A percentile compares a stretch with the other conserved stretches of the same genome.
Conservation (phyloP, 2,797 vertebrate species). For the Coranthus polyacanthus region DNA sequence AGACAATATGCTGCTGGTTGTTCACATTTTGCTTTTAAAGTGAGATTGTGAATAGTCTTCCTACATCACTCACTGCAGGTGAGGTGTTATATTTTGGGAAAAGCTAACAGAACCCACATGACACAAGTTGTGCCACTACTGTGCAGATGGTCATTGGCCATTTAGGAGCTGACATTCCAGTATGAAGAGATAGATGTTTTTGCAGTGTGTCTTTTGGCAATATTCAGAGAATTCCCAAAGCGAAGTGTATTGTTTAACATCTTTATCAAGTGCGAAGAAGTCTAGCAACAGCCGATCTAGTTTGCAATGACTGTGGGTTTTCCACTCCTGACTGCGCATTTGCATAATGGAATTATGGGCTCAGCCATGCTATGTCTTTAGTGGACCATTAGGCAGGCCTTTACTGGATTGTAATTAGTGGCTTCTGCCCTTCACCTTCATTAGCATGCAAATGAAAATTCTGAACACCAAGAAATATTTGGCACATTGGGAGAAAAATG, state of each 20-base stretch:
- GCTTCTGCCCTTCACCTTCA: slow-evolving; percentile 96
- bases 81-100: background rate
- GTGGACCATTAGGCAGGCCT: slow-evolving; percentile 92
- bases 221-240: slow-evolving; percentile 41
- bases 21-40: slow-evolving; percentile 5
- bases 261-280: slow-evolving; percentile 43
- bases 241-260: slow-evolving; percentile 61
- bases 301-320: slow-evolving; percentile 87
- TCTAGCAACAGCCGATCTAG: slow-evolving; percentile 76
- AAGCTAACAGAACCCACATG: slow-evolving; percentile 14
- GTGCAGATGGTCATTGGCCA: slow-evolving; percentile 29
- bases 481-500: slow-evolving; percentile 86
- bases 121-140: slow-evolving; percentile 12
- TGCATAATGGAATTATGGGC: slow-evolving; percentile 96
- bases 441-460: slow-evolving; percentile 96
- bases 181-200: slow-evolving; percentile 31
- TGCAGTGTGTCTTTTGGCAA: slow-evolving; percentile 17
- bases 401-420: slow-evolving; percentile 95
- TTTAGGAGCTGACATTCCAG: slow-evolving; percentile 16
- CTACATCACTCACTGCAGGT: background rate
- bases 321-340: slow-evolving; percentile 87
- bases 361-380: slow-evolving; percentile 89
- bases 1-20: slow-evolving; percentile 11
- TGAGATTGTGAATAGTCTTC: background rate
- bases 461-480: slow-evolving; percentile 87